Percentiles rank a stretch among this genome's conserved stretches.
phyloP scores from a whole-genome alignment of 2,797 vertebrate species.

The Tarsius wallacei region DNA sequence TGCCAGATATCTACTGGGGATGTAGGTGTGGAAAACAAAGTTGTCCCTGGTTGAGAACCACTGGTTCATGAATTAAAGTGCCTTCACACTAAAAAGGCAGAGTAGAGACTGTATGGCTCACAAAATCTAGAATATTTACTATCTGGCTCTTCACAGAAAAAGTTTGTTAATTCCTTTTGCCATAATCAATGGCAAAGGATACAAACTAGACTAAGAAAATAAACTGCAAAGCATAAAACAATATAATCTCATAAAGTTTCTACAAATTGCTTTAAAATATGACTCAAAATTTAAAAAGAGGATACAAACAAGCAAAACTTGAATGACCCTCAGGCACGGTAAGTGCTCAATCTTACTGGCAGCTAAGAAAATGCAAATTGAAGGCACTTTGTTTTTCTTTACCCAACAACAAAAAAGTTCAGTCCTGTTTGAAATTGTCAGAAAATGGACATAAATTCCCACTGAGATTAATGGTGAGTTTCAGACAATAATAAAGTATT shows the following conservation, averaged over 20 bases:
- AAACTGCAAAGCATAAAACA: neutral
- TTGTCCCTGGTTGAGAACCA: neutral
- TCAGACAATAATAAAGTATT: constrained; percentile 31
- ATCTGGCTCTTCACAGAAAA: neutral
- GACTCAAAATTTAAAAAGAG: neutral
- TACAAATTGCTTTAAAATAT: constrained; percentile 12
- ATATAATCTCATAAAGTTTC: neutral
- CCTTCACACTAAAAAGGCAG: neutral
- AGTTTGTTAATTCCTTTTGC: neutral
- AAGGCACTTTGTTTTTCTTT: neutral
- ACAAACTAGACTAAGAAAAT: neutral
- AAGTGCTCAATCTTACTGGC: neutral
- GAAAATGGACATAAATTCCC: neutral
- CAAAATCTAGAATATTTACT: neutral
- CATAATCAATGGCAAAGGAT: neutral
- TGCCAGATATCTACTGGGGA: neutral
- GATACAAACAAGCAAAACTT: neutral
- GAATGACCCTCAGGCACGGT: neutral
- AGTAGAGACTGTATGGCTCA: neutral
- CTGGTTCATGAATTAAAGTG: neutral
- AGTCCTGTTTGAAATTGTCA: neutral
- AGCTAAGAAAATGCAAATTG: constrained; percentile 11
- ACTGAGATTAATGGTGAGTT: neutral
- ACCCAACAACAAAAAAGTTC: neutral
- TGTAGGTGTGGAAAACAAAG: neutral